phyloP scores from a whole-genome alignment of 2,888 invertebrate genomes.

The Coenonympha arcania region DNA sequence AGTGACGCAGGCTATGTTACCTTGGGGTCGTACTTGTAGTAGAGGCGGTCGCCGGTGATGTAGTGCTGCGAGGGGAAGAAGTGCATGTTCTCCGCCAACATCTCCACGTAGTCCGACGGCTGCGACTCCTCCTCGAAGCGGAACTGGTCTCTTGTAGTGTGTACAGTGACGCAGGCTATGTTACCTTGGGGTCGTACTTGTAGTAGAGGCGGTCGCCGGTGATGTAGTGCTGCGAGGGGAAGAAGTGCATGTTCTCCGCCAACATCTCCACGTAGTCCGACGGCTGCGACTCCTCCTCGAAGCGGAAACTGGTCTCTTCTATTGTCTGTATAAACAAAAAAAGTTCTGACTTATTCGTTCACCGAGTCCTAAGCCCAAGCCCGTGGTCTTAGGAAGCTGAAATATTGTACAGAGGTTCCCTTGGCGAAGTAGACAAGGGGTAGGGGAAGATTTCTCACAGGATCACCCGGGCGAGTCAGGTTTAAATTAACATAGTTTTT shows the following conservation, averaged over 20 bases:
- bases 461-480: too few relatives aligned
- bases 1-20: too few relatives aligned
- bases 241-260: slow-evolving; percentile 85
- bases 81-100: slow-evolving; percentile 84
- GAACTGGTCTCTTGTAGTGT: slow-evolving; percentile 83
- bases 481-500: too few relatives aligned
- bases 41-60: slow-evolving; percentile 82
- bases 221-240: slow-evolving; percentile 84
- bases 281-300: slow-evolving; percentile 80
- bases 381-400: too few relatives aligned
- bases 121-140: slow-evolving; percentile 80
- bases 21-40: slow-evolving; percentile 83
- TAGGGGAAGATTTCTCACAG: too few relatives aligned
- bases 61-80: slow-evolving; percentile 84
- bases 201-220: slow-evolving; percentile 83
- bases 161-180: too few relatives aligned
- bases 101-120: slow-evolving; percentile 85
- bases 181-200: slow-evolving; percentile 81
- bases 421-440: too few relatives aligned
- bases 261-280: slow-evolving; percentile 85
- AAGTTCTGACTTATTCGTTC: neutral
- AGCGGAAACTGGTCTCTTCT: slow-evolving; percentile 82
- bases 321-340: slow-evolving; percentile 67
- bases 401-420: too few relatives aligned
- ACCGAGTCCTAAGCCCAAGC: too few relatives aligned